Evolutionary conservation across 2,888 invertebrate genomes (phyloP).

Genomic region (Dasysyrphus albostriatus): DNA sequence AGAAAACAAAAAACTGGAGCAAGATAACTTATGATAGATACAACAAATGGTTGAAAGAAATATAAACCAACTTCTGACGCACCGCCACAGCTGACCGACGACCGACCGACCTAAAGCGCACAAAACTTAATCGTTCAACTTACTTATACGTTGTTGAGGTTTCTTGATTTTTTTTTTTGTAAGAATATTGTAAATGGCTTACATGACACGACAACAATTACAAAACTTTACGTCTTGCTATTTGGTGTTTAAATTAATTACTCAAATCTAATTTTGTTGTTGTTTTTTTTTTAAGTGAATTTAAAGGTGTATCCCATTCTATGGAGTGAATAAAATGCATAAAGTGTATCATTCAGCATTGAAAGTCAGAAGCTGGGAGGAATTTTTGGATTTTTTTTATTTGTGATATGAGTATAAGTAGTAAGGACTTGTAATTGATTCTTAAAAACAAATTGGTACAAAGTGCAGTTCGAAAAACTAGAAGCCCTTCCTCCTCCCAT

Average conservation of each 20-base stretch:
- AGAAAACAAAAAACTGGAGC: slow-evolving; percentile 56
- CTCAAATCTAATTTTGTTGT: not conserved
- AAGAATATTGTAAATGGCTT: slow-evolving; percentile 32
- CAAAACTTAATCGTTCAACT: slow-evolving; percentile 37
- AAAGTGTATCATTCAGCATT: slow-evolving; percentile 30
- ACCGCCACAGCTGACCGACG: slow-evolving; percentile 61
- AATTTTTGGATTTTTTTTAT: too few species aligned
- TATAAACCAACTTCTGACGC: slow-evolving; percentile 59
- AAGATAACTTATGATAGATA: slow-evolving; percentile 48
- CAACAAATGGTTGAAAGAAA: slow-evolving; percentile 41
- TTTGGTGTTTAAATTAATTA: slow-evolving; percentile 70
- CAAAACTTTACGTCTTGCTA: slow-evolving; percentile 62
- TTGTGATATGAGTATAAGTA: too few species aligned
- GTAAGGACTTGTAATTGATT: not conserved
- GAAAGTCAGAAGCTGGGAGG: slow-evolving; percentile 43
- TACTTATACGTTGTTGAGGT: slow-evolving; percentile 8
- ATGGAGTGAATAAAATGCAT: slow-evolving; percentile 4
- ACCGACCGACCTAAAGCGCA: slow-evolving; percentile 33
- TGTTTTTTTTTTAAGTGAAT: not conserved
- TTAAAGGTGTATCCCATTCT: slow-evolving; percentile 17
- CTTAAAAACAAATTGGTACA: not conserved
- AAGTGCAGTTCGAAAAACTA: too few species aligned
- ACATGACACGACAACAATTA: slow-evolving; percentile 71
- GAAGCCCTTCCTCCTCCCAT: too few species aligned
- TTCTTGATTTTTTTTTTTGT: slow-evolving; percentile 19